phyloP scores from a whole-genome alignment of 1,140 invertebrate genomes.

The Maniola jurtina region DNA sequence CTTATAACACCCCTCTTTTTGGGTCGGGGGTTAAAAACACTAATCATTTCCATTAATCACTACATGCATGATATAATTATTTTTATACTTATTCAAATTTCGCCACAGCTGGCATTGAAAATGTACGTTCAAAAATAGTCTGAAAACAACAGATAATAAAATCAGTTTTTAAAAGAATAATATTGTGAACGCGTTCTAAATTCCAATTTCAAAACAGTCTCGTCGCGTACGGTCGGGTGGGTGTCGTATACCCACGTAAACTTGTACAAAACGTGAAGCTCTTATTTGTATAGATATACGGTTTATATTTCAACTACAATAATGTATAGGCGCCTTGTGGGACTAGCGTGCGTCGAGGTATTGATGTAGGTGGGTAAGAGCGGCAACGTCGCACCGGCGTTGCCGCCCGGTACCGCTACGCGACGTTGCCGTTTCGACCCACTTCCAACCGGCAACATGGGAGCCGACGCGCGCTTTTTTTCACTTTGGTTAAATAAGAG shows the following conservation, averaged over 20 bases:
- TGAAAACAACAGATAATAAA: slow-evolving; percentile 25
- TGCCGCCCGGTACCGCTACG: slow-evolving; percentile 60
- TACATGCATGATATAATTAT: slow-evolving; percentile 9
- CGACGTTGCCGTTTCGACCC: slow-evolving; percentile 61
- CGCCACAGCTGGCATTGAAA: slow-evolving; percentile 18
- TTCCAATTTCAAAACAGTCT: slow-evolving; percentile 12
- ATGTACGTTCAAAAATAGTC: slow-evolving; percentile 18
- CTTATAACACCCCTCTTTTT: no score
- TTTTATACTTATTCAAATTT: slow-evolving; percentile 9
- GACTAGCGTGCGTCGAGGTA: slow-evolving; percentile 24
- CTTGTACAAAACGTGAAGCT: slow-evolving; percentile 5
- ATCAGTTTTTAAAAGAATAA: slow-evolving; percentile 18
- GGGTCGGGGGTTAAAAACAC: no score
- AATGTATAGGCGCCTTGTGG: slow-evolving; percentile 1
- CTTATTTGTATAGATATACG: slow-evolving; percentile 1
- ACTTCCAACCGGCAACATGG: slow-evolving; percentile 47
- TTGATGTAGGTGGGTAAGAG: slow-evolving; percentile 42
- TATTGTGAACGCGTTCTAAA: slow-evolving; percentile 26
- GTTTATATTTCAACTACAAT: slow-evolving; percentile 13
- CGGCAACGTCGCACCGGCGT: slow-evolving; percentile 38
- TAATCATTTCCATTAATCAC: slow-evolving; percentile 9
- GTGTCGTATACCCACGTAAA: slow-evolving; percentile 15
- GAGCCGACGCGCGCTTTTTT: slow-evolving; percentile 44
- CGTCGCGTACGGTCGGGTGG: slow-evolving; percentile 16
- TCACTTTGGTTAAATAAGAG: slow-evolving; percentile 34